Base-by-base conservation (phyloP, 2,888 invertebrate species). In the Cartodere bifasciata region DNA sequence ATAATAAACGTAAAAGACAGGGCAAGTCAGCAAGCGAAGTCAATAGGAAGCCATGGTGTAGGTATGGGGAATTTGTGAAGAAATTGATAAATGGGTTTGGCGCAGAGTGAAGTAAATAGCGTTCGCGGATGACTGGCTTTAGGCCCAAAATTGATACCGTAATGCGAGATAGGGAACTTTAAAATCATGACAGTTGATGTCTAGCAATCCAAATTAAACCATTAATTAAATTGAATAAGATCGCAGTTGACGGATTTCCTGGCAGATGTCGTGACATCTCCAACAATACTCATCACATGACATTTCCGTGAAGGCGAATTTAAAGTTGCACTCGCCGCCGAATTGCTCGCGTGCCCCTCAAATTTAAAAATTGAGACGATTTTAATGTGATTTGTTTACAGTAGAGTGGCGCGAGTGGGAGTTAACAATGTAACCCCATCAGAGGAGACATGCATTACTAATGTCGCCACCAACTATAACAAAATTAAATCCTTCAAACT, bases 321-420 rank as follows among this genome's bases (percentile, higher is more conserved):
- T 55, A 55, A 52, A 53, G 50, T 52, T 48, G 50, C 47, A 44
- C 41, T 29, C 39, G 39, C 31, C 35, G 37, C 42, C 39, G 37
- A 46, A 44, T 46, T 46, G 44, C 48, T 47, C 46, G 40, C 44
- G 46, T 43, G 45, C 49, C 47, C 43, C 32, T 36, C 37, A 46
- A 53, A 52, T 54, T 56, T 55, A 52, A 57, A 59, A 58, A 53
- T 54, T 55, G 53, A 57, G 57, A 56, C 47, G 53, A 50, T 54
- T 57, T 57, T 55, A 58, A 58, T 58, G 55, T 52, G 52, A 58
- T 59, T 57, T 58, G 49, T 56, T 58, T 55, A 57, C 59, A 56
- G 50, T 48, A 55, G 52, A 56, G 40, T 52, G 53, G 52, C 50
- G 53, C 47, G 52, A 55, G 55, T 53, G 55, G 57, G 53, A 54